These are phyloP conservation scores for Steatocranus sp. DNA, from an alignment of 2,797 vertebrate species.

Conservation along the genomic window DNA sequence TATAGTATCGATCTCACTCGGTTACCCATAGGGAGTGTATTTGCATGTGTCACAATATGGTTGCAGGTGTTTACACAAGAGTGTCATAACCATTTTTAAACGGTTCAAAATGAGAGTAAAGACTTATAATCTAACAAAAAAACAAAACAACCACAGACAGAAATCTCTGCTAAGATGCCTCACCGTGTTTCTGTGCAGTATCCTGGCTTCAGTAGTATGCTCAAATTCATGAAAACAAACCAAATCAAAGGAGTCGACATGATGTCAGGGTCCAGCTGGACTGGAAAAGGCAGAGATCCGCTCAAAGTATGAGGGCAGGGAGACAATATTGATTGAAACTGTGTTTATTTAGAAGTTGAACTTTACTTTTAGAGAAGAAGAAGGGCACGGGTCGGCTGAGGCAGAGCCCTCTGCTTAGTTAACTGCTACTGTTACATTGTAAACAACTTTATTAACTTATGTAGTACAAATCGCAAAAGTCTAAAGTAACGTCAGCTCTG, in stretches of 20 bases:
- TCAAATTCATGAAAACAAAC: constrained; percentile 44
- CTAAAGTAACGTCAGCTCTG: not conserved
- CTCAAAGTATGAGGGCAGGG: not conserved
- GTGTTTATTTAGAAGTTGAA: constrained; percentile 74
- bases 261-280: constrained; percentile 17
- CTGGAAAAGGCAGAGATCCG: constrained; percentile 22
- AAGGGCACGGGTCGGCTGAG: constrained; percentile 21
- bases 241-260: constrained; percentile 63
- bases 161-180: not conserved
- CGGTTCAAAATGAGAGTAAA: not conserved
- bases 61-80: not conserved
- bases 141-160: not conserved
- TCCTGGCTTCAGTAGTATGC: constrained; percentile 31
- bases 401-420: not conserved
- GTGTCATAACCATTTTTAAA: not conserved
- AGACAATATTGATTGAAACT: constrained; percentile 61
- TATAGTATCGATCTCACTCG: not conserved
- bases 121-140: not conserved
- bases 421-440: not conserved
- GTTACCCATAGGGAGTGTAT: not conserved
- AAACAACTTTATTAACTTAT: not conserved
- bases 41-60: not conserved
- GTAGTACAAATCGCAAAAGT: rapidly evolving
- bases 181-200: constrained; percentile 54
- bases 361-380: constrained; percentile 51